These are phyloP conservation scores for Hippocampus zosterae DNA, from an alignment of 2,113 vertebrate genomes.

Conservation along the genomic window DNA sequence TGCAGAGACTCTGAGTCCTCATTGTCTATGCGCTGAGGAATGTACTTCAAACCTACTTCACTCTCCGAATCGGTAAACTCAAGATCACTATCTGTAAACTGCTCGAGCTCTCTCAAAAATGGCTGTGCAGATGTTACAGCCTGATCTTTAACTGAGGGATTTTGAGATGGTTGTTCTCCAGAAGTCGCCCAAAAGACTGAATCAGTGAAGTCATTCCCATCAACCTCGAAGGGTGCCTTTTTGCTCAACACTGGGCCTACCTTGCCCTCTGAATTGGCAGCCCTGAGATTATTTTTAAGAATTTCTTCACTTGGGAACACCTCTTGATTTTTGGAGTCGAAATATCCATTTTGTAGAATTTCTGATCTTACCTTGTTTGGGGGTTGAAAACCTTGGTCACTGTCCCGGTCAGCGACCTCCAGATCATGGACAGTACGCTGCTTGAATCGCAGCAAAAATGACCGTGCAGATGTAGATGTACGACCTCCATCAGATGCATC, in stretches of 20 bases:
- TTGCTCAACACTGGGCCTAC: background rate
- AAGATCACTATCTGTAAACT: slow-evolving; percentile 11
- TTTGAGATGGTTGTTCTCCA: background rate
- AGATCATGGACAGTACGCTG: no score
- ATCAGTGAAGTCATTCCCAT: slow-evolving; percentile 4
- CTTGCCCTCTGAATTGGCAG: slow-evolving; percentile 6
- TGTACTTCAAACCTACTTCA: background rate
- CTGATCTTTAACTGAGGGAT: slow-evolving; percentile 15
- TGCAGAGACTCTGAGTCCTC: background rate
- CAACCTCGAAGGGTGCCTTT: background rate
- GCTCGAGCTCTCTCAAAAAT: slow-evolving; percentile 58
- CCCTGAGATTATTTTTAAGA: background rate
- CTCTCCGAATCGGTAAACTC: background rate
- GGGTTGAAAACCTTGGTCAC: no score
- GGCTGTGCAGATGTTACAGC: background rate
- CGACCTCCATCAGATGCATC: no score
- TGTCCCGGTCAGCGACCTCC: no score
- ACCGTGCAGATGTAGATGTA: no score
- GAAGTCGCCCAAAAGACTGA: background rate
- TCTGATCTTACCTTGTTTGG: no score
- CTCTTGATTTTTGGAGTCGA: no score
- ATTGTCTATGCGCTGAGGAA: background rate
- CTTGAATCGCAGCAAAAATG: no score
- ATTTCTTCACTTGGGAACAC: no score
- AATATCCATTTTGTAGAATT: no score